Conservation (phyloP, 2,797 vertebrate genomes). For the Poecilia wingei region DNA sequence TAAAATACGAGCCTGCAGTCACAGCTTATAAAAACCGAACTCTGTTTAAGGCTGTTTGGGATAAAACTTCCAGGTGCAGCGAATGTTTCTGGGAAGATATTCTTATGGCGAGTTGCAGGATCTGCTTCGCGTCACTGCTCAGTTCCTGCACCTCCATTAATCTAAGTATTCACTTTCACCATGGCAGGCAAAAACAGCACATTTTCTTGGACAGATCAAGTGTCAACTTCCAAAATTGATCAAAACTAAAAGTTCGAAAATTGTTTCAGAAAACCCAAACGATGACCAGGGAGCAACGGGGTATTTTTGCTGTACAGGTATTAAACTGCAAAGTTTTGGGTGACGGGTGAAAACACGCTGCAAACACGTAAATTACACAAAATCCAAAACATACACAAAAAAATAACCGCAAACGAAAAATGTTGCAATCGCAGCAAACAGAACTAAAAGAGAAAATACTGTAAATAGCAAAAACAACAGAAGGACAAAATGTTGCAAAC, state of each 20-base stretch:
- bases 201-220: background rate
- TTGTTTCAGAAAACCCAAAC: background rate
- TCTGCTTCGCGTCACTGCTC: background rate
- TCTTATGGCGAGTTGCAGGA: background rate
- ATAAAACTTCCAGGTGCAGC: background rate
- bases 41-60: background rate
- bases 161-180: background rate
- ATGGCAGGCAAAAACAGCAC: background rate
- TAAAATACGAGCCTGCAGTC: background rate
- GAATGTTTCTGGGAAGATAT: background rate
- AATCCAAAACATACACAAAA: no score
- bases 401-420: background rate
- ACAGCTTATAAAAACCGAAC: background rate
- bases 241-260: background rate
- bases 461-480: background rate
- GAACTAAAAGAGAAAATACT: background rate
- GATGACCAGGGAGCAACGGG: background rate
- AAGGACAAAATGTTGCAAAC: background rate
- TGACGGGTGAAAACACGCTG: no score
- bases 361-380: no score
- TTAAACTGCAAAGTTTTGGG: background rate
- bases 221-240: background rate
- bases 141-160: background rate
- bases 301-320: background rate
- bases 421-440: background rate